Base-by-base conservation (phyloP, 1,140 invertebrate species). In the Conus betulinus region DNA sequence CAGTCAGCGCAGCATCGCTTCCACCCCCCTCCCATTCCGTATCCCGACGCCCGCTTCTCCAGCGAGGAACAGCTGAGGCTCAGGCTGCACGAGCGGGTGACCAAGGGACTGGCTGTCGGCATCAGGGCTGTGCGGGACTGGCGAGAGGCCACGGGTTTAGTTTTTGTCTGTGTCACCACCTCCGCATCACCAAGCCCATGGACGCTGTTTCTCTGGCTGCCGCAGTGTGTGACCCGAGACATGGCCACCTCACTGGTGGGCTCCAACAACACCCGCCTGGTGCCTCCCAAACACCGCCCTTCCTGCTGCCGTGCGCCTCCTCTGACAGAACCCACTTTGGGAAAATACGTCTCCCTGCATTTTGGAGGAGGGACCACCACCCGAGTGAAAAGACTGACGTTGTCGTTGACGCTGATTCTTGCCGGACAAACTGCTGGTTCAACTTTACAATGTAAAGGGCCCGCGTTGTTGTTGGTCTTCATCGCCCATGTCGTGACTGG, bases 111-210 rank as follows among this genome's bases (percentile, higher is more conserved):
- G 11, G 82, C 25, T 55, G 63, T 7, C 20, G 7, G 51, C 39
- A 78, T 17, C 2, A 52, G 52, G 53, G 57, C 86, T 88, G 7
- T 39, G 25, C 8, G 89, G 5, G 83, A 85, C 17, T 88, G 87
- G 25, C 76, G 53, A 52, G 67, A 27, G 6, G 20, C 39, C 17
- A 76, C 57, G 3, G 93, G 92, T 78, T 89, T n/a, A n/a, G n/a
- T n/a, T n/a, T n/a, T n/a, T 89, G 87, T 93, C 93, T 51, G 85
- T 93, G 71, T 94, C n/a, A n/a, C 93, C 6, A 94, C 93, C 74
- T 94, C 91, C 5, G 93, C 85, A 94, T 84, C 23, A 90, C 88
- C 8, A 88, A 85, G 20, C 71, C 89, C 25, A 85, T 88, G 5
- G 57, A 84, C 3, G 55, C 20, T 4, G 74, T 51, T n/a, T n/a